phyloP scores from a whole-genome alignment of 2,888 invertebrate species.

The Drosophila fungiperda region DNA sequence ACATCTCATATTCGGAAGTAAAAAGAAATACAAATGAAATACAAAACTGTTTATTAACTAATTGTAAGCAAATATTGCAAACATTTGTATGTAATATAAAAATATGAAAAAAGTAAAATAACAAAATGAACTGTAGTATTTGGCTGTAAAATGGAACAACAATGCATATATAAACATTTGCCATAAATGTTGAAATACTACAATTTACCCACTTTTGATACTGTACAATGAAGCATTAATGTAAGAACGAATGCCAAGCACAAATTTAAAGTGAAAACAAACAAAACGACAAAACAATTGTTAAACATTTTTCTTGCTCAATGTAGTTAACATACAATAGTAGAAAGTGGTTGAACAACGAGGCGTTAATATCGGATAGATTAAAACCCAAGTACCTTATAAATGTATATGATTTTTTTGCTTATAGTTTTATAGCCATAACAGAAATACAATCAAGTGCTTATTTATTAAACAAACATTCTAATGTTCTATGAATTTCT shows the following conservation, averaged over 20 bases:
- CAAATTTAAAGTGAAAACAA: constrained; percentile 52
- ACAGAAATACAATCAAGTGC: constrained; percentile 48
- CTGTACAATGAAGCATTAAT: constrained; percentile 58
- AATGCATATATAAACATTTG: constrained; percentile 30
- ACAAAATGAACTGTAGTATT: constrained; percentile 64
- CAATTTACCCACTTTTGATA: constrained; percentile 52
- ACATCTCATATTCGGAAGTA: constrained; percentile 25
- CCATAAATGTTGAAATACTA: constrained; percentile 40
- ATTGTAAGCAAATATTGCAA: constrained; percentile 65
- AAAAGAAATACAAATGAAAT: constrained; percentile 36
- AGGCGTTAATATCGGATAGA: constrained; percentile 57
- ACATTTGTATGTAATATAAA: constrained; percentile 54
- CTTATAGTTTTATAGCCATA: constrained; percentile 58
- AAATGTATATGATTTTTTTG: constrained; percentile 71
- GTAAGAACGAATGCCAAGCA: constrained; percentile 63
- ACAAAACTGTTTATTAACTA: constrained; percentile 70
- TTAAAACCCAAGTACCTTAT: constrained; percentile 80
- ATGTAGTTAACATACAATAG: constrained; percentile 64
- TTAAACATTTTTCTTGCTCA: constrained; percentile 64
- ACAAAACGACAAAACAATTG: constrained; percentile 54
- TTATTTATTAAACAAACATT: constrained; percentile 55
- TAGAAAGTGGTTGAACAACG: constrained; percentile 28
- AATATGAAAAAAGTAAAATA: constrained; percentile 31
- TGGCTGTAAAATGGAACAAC: constrained; percentile 56
- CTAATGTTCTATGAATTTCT: constrained; percentile 40